Evolutionary conservation across 2,797 vertebrate species (phyloP), one percentile per base, ranked within the genome.

Genomic region (Phrynocephalus vlangalii): DNA sequence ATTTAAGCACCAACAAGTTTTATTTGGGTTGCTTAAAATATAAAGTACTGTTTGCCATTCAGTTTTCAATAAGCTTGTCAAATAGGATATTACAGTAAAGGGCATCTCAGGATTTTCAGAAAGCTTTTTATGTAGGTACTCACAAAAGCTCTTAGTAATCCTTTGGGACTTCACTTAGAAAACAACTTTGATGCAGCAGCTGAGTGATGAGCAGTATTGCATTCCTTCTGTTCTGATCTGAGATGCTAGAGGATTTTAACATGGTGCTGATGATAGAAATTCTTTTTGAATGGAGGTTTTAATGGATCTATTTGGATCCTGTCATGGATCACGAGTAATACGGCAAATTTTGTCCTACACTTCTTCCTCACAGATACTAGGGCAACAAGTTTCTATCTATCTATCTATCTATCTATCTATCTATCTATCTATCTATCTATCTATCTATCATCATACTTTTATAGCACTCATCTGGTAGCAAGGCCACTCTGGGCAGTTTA

Each of bases 61-160:
- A 70, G 44, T 73, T 84, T 88, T 63, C 44, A 67, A 73, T 56
- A 22, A 85, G 63, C 60, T 87, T 88, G 26, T 85, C 60, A 81
- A 33, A 56, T n/a, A 75, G 18, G 50, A 6, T 76, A 10, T 81
- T 88, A 60, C 79, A 56, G 78, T 85, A 85, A 88, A 81, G 11
- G 75, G 78, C 71, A 81, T 75, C 71, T 60, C 50, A 63, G 44
- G 52, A 79, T 13, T 79, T 84, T 79, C 82, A 79, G 76, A 73
- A 79, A 79, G 79, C 66, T 22, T 26, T 81, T 75, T 30, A 56
- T 81, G 60, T 75, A 88, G 83, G n/a, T 70, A 81, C 83, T 88
- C 70, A 38, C 60, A 73, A 80, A 85, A 81, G 78, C 71, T 81
- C 83, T 88, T 88, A 81, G 28, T n/a, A 76, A 44, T 84, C 78